Conservation (phyloP, 2,888 invertebrate genomes). For the Sclerodermus sp. region DNA sequence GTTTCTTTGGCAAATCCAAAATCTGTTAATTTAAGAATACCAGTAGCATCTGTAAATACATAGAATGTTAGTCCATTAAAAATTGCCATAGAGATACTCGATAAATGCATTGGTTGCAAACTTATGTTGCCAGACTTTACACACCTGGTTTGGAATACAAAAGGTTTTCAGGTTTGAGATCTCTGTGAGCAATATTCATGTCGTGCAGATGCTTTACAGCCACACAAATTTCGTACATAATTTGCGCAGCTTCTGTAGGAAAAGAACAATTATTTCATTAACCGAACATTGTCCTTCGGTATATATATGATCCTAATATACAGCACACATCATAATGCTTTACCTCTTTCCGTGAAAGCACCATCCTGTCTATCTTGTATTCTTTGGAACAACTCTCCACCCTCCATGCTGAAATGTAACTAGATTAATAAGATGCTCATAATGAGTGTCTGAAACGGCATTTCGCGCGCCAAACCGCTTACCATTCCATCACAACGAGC, state of each 20-base stretch:
- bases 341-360: constrained; percentile 94
- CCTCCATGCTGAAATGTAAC: constrained; percentile 77
- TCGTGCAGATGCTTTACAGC: constrained; percentile 93
- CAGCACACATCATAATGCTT: constrained; percentile 21
- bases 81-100: background rate
- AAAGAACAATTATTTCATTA: constrained; percentile 3
- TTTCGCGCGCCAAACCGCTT: constrained; percentile 33
- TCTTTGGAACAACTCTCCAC: constrained; percentile 94
- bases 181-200: constrained; percentile 93
- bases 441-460: background rate
- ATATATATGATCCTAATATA: constrained; percentile 1
- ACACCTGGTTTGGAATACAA: constrained; percentile 77
- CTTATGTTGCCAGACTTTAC: constrained; percentile 6
- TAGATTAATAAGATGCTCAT: background rate
- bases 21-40: constrained; percentile 94
- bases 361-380: constrained; percentile 94
- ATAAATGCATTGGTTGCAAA: background rate
- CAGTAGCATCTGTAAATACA: constrained; percentile 61
- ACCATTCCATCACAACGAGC: constrained; percentile 99
- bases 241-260: constrained; percentile 81
- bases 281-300: background rate
- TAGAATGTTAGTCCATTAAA: too few species aligned
- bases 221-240: constrained; percentile 95
- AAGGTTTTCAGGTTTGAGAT: constrained; percentile 97
- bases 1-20: constrained; percentile 99